phyloP scores from a whole-genome alignment of 2,797 vertebrate species.

The Aselliscus stoliczkanus region DNA sequence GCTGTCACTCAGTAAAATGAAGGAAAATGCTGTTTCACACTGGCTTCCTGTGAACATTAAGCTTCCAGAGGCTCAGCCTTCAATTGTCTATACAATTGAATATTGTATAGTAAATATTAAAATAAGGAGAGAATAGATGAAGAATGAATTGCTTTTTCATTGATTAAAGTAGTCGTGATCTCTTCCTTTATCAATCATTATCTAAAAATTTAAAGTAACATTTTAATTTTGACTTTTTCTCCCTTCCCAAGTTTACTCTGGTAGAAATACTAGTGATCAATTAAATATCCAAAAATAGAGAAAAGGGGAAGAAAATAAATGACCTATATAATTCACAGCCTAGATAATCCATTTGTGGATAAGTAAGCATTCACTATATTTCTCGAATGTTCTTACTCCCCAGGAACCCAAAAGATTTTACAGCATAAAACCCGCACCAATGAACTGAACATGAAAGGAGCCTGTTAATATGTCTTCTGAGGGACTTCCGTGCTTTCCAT shows the following conservation, averaged over 20 bases:
- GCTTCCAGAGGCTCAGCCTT: background rate
- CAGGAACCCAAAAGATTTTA: conserved; percentile 16
- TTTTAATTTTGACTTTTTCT: conserved; percentile 44
- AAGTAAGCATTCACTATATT: background rate
- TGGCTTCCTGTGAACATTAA: background rate
- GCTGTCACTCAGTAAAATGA: background rate
- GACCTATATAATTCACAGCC: background rate
- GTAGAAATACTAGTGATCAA: conserved; percentile 9
- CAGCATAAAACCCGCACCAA: background rate
- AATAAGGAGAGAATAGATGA: background rate
- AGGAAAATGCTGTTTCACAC: background rate
- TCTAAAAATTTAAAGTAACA: conserved; percentile 40
- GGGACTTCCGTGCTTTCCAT: background rate
- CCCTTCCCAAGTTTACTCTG: conserved; percentile 12
- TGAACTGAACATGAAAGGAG: background rate
- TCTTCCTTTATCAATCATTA: conserved; percentile 17
- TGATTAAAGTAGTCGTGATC: background rate
- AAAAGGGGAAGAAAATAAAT: conserved; percentile 12
- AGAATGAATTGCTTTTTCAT: background rate
- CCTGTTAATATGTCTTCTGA: background rate
- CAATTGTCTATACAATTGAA: background rate
- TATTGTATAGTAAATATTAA: background rate
- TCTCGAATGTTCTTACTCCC: conserved; percentile 1
- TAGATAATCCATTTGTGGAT: background rate
- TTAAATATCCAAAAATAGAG: conserved; percentile 23